A percentile compares a stretch with the other conserved stretches of the same genome.
Evolutionary conservation across 2,113 vertebrate species (phyloP).

Genomic region (Antigone vipio): DNA sequence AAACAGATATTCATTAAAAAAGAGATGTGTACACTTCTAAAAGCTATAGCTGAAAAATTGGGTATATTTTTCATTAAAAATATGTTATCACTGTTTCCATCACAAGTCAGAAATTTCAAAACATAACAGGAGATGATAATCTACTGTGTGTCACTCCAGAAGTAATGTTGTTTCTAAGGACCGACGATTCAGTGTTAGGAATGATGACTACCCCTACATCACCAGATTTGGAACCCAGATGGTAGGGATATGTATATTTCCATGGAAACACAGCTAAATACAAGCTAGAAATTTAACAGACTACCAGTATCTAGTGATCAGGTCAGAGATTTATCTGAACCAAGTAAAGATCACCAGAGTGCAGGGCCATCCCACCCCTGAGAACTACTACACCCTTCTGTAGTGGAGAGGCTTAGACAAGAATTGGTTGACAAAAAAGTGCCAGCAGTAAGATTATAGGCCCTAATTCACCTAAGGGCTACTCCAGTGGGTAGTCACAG

Average conservation of each 20-base stretch:
- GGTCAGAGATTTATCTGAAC: neutral
- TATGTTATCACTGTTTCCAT: neutral
- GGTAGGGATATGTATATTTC: neutral
- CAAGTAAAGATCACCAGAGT: neutral
- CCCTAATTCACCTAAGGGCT: neutral
- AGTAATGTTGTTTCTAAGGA: neutral
- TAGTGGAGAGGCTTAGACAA: neutral
- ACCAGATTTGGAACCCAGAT: neutral
- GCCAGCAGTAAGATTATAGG: neutral
- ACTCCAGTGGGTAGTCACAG: neutral
- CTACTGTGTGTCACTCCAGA: neutral
- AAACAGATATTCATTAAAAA: neutral
- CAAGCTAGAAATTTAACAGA: neutral
- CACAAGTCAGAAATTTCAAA: neutral
- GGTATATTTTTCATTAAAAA: neutral
- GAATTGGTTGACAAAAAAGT: neutral
- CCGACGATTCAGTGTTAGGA: neutral
- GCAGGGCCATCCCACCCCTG: fast-evolving
- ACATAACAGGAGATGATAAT: neutral
- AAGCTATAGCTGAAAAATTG: neutral
- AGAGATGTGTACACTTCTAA: neutral
- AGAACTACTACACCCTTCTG: neutral
- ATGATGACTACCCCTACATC: neutral
- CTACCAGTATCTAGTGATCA: neutral
- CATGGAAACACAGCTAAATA: neutral